phyloP scores from a whole-genome alignment of 2,888 invertebrate species.

The Bellardia bayeri region DNA sequence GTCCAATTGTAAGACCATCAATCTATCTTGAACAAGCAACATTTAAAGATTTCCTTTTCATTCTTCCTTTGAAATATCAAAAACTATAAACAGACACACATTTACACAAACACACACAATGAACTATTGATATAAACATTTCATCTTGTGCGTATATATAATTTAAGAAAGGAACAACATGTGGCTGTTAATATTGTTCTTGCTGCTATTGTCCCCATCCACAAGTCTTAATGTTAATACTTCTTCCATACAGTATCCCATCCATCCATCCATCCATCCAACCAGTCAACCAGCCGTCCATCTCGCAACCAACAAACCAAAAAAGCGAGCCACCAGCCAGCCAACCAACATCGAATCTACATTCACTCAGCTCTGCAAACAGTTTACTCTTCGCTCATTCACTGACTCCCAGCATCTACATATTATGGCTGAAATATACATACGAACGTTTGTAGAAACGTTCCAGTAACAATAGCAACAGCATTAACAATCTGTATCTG shows the following conservation, averaged over 20 bases:
- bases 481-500: conserved; percentile 78
- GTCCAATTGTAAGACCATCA: conserved; percentile 73
- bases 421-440: conserved; percentile 39
- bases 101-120: neutral
- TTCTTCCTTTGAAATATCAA: conserved; percentile 65
- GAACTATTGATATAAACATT: conserved; percentile 60
- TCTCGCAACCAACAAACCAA: conserved; percentile 18
- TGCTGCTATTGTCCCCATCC: conserved; percentile 61
- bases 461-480: conserved; percentile 47
- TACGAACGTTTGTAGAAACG: conserved; percentile 1
- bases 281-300: conserved; percentile 61
- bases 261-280: conserved; percentile 64
- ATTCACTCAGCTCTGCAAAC: conserved; percentile 34
- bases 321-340: neutral
- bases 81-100: conserved; percentile 12
- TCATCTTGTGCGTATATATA: conserved; percentile 66
- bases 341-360: conserved; percentile 13
- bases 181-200: conserved; percentile 52
- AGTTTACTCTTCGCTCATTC: conserved; percentile 37
- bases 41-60: conserved; percentile 72
- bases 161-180: conserved; percentile 50
- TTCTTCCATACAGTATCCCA: conserved; percentile 55
- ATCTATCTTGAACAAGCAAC: conserved; percentile 72
- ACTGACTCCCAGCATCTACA: conserved; percentile 52
- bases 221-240: conserved; percentile 63